Percentiles rank a stretch among this genome's conserved stretches.
These are phyloP conservation scores for Halocynthia roretzi DNA, from an alignment of 23 tunicate genomes.

Conservation along the genomic window DNA sequence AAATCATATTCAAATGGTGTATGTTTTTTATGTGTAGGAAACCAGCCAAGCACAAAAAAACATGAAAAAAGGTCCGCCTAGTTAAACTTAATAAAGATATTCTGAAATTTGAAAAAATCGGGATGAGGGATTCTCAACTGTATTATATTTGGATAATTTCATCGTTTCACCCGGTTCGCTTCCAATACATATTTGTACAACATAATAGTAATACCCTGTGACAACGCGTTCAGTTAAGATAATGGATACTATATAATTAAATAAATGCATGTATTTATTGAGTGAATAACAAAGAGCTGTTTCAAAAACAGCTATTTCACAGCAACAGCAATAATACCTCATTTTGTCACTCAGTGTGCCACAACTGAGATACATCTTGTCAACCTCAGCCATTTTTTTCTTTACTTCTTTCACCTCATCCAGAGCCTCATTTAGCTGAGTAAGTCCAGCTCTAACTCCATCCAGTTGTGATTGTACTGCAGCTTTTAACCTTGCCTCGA, in stretches of 20 bases:
- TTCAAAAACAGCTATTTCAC: slow-evolving; percentile 1
- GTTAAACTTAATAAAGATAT: too few relatives aligned
- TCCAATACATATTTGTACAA: too few relatives aligned
- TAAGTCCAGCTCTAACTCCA: slow-evolving; percentile 88
- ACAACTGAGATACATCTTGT: slow-evolving; percentile 74
- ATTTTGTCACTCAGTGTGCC: slow-evolving; percentile 84
- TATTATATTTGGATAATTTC: not conserved
- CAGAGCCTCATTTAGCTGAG: slow-evolving; percentile 76
- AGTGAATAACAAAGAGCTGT: not conserved
- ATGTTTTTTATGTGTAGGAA: too few relatives aligned
- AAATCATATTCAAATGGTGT: too few relatives aligned
- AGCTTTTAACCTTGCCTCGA: slow-evolving; percentile 95
- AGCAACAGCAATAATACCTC: slow-evolving; percentile 38
- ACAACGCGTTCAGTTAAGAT: too few relatives aligned
- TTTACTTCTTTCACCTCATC: slow-evolving; percentile 77
- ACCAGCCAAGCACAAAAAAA: too few relatives aligned
- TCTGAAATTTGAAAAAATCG: too few relatives aligned
- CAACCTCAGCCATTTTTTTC: slow-evolving; percentile 67
- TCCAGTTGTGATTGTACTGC: slow-evolving; percentile 98
- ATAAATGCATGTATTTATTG: not conserved
- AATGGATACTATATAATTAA: not conserved
- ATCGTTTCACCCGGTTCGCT: too few relatives aligned
- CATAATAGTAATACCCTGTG: too few relatives aligned
- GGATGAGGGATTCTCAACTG: too few relatives aligned
- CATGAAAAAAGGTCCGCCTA: too few relatives aligned